Conservation (phyloP, 2,888 invertebrate species). For the Clostera curtula region DNA sequence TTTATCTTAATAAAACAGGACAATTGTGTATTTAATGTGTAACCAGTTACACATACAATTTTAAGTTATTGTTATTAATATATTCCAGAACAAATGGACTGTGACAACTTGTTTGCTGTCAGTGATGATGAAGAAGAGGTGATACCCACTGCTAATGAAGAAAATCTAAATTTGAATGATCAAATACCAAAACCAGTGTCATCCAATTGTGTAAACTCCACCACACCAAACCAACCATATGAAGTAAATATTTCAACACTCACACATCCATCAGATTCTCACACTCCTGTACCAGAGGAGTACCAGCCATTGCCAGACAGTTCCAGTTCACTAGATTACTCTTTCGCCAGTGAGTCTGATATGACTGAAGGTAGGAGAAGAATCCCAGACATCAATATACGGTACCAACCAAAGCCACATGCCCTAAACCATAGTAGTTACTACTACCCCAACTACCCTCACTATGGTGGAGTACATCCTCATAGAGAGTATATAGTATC, state of each 20-base stretch:
- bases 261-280: slow-evolving; percentile 44
- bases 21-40: too few species aligned
- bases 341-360: slow-evolving; percentile 35
- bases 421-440: slow-evolving; percentile 35
- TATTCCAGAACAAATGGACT: slow-evolving; percentile 77
- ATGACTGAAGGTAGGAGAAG: slow-evolving; percentile 30
- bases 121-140: slow-evolving; percentile 77
- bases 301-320: slow-evolving; percentile 66
- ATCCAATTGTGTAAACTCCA: slow-evolving; percentile 53
- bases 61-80: slow-evolving; percentile 3
- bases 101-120: slow-evolving; percentile 78
- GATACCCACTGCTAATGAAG: slow-evolving; percentile 38
- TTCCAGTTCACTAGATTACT: slow-evolving; percentile 54
- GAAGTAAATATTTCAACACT: slow-evolving; percentile 44
- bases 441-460: slow-evolving; percentile 45
- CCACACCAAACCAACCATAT: slow-evolving; percentile 45
- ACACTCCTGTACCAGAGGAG: slow-evolving; percentile 63
- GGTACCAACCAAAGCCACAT: slow-evolving; percentile 59
- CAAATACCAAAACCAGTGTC: slow-evolving; percentile 41
- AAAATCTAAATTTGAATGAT: slow-evolving; percentile 28
- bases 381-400: slow-evolving; percentile 45
- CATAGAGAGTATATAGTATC: slow-evolving; percentile 35
- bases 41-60: too few species aligned
- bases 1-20: too few species aligned
- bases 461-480: slow-evolving; percentile 33